A percentile compares a stretch with the other conserved stretches of the same genome.
phyloP scores from a whole-genome alignment of 2,797 vertebrate species.

The Anableps anableps region DNA sequence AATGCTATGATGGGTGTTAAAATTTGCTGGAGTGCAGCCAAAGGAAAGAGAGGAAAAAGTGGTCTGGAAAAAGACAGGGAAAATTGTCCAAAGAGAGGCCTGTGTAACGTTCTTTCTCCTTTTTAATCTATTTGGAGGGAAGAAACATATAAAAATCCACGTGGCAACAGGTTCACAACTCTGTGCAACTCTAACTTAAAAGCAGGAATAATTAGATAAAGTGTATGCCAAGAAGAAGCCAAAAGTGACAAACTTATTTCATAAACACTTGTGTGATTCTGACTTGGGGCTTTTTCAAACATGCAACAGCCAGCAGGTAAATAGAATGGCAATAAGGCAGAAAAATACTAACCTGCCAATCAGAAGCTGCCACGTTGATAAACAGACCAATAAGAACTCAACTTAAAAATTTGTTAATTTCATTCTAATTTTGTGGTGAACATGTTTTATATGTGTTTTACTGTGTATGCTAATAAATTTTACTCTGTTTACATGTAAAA shows the following conservation, averaged over 20 bases:
- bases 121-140: constrained; percentile 19
- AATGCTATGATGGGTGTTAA: constrained; percentile 58
- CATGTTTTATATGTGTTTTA: neutral
- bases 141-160: constrained; percentile 5
- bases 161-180: constrained; percentile 22
- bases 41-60: constrained; percentile 37
- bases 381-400: neutral
- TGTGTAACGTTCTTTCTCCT: constrained; percentile 24
- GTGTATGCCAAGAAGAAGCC: neutral
- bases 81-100: constrained; percentile 31
- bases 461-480: neutral
- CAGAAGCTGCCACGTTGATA: neutral
- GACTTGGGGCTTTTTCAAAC: constrained; percentile 12
- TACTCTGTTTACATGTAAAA: too few species aligned
- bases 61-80: constrained; percentile 22
- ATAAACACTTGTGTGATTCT: constrained; percentile 10
- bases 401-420: neutral
- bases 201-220: neutral
- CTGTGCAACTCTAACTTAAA: constrained; percentile 4
- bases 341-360: neutral
- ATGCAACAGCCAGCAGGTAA: neutral
- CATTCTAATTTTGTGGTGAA: neutral
- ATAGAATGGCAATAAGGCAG: neutral
- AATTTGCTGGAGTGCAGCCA: constrained; percentile 68
- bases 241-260: constrained; percentile 31